Evolutionary conservation across 2,797 vertebrate genomes (phyloP).

Genomic region (Caiman crocodilus): DNA sequence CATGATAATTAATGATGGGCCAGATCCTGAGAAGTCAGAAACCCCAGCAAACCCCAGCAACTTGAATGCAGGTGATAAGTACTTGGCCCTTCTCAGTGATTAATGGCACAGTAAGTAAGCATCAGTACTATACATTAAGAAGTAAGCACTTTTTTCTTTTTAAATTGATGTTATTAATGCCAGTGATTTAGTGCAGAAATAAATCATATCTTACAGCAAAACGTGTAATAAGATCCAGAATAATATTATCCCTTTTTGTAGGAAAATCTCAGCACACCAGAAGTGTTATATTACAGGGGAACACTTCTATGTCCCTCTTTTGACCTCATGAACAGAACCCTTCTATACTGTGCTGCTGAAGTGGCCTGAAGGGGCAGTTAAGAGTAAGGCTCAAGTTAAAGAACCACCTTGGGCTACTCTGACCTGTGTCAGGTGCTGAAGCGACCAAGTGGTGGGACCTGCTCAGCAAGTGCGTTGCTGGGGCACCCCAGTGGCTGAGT

Average conservation of each 20-base stretch:
- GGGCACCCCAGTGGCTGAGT: no score
- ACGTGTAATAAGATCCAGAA: not conserved
- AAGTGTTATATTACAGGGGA: not conserved
- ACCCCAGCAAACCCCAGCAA: not conserved
- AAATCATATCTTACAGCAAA: not conserved
- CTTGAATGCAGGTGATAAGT: not conserved
- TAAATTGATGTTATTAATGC: not conserved
- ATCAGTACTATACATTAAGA: not conserved
- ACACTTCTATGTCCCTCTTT: not conserved
- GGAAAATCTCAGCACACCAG: not conserved
- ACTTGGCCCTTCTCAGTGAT: not conserved
- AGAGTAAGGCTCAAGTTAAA: not conserved
- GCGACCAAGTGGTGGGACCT: no score
- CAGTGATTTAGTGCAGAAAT: not conserved
- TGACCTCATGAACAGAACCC: no score
- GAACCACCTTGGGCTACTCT: not conserved
- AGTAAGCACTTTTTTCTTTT: not conserved
- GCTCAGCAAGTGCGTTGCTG: no score
- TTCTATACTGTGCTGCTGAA: not conserved
- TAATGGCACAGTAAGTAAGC: not conserved
- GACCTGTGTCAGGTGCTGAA: not conserved
- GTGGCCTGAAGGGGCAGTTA: not conserved
- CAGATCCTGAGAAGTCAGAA: not conserved
- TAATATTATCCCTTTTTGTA: not conserved
- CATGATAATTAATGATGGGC: not conserved